Conservation (phyloP, 2,113 vertebrate species). For the Sinosuthora webbiana region DNA sequence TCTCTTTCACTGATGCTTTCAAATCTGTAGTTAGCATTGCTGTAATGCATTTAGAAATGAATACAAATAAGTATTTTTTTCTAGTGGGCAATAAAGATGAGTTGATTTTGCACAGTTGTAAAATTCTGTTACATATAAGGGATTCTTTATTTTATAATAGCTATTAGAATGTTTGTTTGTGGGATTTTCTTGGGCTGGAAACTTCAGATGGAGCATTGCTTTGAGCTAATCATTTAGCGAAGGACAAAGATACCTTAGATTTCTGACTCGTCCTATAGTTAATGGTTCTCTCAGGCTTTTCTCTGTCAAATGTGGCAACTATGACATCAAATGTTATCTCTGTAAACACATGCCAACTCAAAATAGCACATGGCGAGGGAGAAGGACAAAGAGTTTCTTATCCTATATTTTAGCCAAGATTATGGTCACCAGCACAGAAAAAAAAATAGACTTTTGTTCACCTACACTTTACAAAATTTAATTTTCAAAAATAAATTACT, state of each 20-base stretch:
- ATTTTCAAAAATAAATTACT: not conserved
- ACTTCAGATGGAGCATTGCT: conserved; percentile 45
- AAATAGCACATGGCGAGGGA: conserved; percentile 22
- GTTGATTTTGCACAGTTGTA: conserved; percentile 46
- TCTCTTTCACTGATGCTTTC: not conserved
- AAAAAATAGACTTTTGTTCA: not conserved
- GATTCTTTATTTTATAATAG: conserved; percentile 63
- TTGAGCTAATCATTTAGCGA: conserved; percentile 70
- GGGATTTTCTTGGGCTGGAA: conserved; percentile 31
- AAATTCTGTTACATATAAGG: conserved; percentile 34
- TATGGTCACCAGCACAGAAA: not conserved
- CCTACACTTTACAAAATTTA: not conserved
- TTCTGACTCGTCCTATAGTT: conserved; percentile 50
- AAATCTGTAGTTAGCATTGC: not conserved
- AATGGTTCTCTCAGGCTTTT: conserved; percentile 69
- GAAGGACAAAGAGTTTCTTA: conserved; percentile 24
- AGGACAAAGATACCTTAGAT: conserved; percentile 67
- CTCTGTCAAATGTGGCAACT: conserved; percentile 64
- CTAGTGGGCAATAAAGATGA: conserved; percentile 45
- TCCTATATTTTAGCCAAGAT: conserved; percentile 48
- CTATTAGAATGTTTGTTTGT: conserved; percentile 58
- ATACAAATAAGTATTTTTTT: conserved; percentile 12
- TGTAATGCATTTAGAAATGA: not conserved
- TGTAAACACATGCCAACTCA: conserved; percentile 65
- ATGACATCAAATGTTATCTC: conserved; percentile 66